These are phyloP conservation scores for Dasysyrphus albostriatus DNA, from an alignment of 2,888 invertebrate species.

Conservation along the genomic window DNA sequence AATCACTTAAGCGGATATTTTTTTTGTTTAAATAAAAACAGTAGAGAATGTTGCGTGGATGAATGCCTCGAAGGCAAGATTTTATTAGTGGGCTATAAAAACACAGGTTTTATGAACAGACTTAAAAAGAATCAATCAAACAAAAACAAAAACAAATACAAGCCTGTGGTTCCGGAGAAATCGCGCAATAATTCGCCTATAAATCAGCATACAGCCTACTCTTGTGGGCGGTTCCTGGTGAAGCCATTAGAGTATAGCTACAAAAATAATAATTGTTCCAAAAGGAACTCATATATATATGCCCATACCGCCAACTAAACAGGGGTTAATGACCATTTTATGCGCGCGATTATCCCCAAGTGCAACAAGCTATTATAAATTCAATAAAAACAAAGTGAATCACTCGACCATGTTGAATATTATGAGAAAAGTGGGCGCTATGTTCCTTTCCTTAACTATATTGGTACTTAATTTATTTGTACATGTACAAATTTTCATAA, in stretches of 20 bases:
- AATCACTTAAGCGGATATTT: slow-evolving; percentile 65
- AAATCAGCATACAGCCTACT: slow-evolving; percentile 25
- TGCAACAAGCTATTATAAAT: slow-evolving; percentile 65
- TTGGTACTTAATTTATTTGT: no score
- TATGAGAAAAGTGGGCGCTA: slow-evolving; percentile 26
- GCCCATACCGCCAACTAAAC: background rate
- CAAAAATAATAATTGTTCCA: slow-evolving; percentile 20
- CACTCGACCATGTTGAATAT: slow-evolving; percentile 55
- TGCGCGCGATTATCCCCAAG: slow-evolving; percentile 65
- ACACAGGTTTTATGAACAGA: background rate
- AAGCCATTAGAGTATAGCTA: slow-evolving; percentile 31
- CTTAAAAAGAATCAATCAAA: slow-evolving; percentile 24
- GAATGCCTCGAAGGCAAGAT: slow-evolving; percentile 21
- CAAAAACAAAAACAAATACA: slow-evolving; percentile 18
- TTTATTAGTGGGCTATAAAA: slow-evolving; percentile 5
- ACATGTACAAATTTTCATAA: background rate
- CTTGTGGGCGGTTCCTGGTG: slow-evolving; percentile 57
- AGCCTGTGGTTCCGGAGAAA: slow-evolving; percentile 40
- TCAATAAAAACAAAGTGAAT: slow-evolving; percentile 62
- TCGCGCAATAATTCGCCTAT: slow-evolving; percentile 39
- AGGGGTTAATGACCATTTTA: slow-evolving; percentile 72
- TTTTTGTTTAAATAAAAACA: slow-evolving; percentile 36
- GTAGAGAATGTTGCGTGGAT: slow-evolving; percentile 52
- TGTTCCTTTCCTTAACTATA: slow-evolving; percentile 25
- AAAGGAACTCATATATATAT: slow-evolving; percentile 33